Base-by-base conservation (phyloP, 2,797 vertebrate genomes). In the Crypturellus tataupa region DNA sequence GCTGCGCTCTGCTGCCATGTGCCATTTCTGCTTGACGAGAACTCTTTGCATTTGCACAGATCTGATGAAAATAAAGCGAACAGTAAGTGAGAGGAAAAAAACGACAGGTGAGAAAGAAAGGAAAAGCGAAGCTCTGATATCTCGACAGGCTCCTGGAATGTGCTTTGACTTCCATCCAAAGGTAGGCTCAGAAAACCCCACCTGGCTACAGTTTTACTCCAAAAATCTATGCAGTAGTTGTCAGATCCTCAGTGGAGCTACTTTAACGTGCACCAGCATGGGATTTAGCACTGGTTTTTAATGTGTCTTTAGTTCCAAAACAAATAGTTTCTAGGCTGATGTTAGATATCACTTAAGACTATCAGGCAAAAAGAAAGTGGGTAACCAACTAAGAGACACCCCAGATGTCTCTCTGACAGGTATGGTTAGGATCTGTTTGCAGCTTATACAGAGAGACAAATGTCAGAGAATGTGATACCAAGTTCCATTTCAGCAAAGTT, bases 131-230 rank as follows among this genome's bases (percentile, higher is more conserved):
- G 97, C 93, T 10, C 81, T 98, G 10, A 95, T 99, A 82, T 98
- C 98, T 24, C 95, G 85, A 3, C 96, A 98, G 80, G 98, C 98
- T 62, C 97, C 98, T 29, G 99, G 98, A 17, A 97, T 99, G 96
- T 99, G 99, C 91, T 99, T 99, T 12, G 98, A 99, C 97, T 99
- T 99, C 95, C 98, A 99, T 56, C 98, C 98, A 60, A 96, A 97
- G 96, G 99, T 99, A 95, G 84, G 67, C 16, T 83, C 89, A 98
- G 97, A 94, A 98, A 64, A 13, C 19, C 62, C 78, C 10, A 7
- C 67, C 65, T 72, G 70, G 18, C 62, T 86, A 4, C 64, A 47
- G 12, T 2, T 3, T 33, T 9, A 23, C 14, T 18, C 70, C 75
- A 44, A 19, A 25, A 23, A 76, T 24, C 14, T 10, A 2, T 14